Percentiles rank a stretch among this genome's conserved stretches.
These are phyloP conservation scores for Xanthorhoe designata DNA, from an alignment of 2,888 invertebrate species.

Conservation along the genomic window DNA sequence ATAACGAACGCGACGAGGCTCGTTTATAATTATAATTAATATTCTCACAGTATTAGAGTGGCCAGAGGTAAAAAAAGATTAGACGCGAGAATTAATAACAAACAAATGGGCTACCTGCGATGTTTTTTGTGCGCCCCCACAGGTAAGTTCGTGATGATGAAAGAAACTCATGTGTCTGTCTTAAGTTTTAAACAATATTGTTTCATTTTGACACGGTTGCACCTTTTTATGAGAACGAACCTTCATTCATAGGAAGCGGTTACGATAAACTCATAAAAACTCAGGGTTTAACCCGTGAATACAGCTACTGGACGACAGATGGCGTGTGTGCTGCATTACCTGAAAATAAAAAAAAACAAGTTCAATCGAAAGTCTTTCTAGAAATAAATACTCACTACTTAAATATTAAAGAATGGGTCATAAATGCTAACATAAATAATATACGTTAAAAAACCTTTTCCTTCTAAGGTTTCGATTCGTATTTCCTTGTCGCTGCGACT, in stretches of 20 bases:
- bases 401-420: conserved; percentile 43
- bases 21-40: conserved; percentile 86
- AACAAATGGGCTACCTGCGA: conserved; percentile 86
- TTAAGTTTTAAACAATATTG: conserved; percentile 81
- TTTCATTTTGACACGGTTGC: conserved; percentile 80
- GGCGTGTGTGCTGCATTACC: conserved; percentile 62
- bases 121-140: conserved; percentile 82
- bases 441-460: conserved; percentile 41
- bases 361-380: conserved; percentile 30
- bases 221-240: conserved; percentile 72
- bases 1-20: conserved; percentile 77
- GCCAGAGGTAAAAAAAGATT: conserved; percentile 77
- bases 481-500: conserved; percentile 67
- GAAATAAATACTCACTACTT: conserved; percentile 39
- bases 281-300: conserved; percentile 44
- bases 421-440: conserved; percentile 48
- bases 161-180: conserved; percentile 81
- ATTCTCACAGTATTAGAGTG: conserved; percentile 84
- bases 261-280: conserved; percentile 63
- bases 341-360: conserved; percentile 49
- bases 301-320: conserved; percentile 72
- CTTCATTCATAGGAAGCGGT: conserved; percentile 75
- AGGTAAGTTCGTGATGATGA: conserved; percentile 80
- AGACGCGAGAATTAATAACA: conserved; percentile 86
- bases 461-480: conserved; percentile 61